Evolutionary conservation across 2,113 vertebrate species (phyloP), one percentile per base, ranked within the genome.

Genomic region (Zosterops pallidus): DNA sequence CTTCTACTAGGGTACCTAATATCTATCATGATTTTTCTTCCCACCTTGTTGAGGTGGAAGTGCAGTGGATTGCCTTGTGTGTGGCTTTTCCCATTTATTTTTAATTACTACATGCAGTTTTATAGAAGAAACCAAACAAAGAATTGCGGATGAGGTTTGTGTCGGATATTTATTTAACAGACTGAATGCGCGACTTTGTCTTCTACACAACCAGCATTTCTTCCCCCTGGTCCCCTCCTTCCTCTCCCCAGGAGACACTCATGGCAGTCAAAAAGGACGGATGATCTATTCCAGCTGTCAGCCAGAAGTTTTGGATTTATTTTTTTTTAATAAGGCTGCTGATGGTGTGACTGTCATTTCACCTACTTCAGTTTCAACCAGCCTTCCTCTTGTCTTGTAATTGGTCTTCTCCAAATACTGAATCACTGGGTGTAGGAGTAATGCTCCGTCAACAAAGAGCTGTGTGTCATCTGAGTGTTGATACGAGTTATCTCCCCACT

Each of bases 221-320:
- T 92, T 96, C 63, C 75, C 68, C 46, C 42, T 52, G 59, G 46
- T 28, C 56, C 11, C 24, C 70, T 91, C 42, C 33, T 89, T 72
- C 49, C 24, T 78, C 41, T 92, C 74, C 78, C 74, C 9, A 25
- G 53, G 71, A 89, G 79, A 83, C 24, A 62, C 47, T 39, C 31
- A 23, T 0, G 3, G 4, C 53, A 77, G 47, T 70, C 56, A 56
- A 52, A 89, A 77, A 69, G 50, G 67, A 83, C 62, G 35, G 53
- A 31, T 68, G 56, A 89, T 78, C 49, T 94, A 31, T 44, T 75
- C 65, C 80, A 95, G 41, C 80, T 95, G 83, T 86, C 69, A 90
- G 35, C 71, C 60, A 63, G 68, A 62, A 92, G 47, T 8, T 89
- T 37, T 18, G 6, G n/a, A 15, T 13, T 33, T 55, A 56, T 71